Evolutionary conservation across 2,113 vertebrate genomes (phyloP).

Genomic region (Ahaetulla prasina): DNA sequence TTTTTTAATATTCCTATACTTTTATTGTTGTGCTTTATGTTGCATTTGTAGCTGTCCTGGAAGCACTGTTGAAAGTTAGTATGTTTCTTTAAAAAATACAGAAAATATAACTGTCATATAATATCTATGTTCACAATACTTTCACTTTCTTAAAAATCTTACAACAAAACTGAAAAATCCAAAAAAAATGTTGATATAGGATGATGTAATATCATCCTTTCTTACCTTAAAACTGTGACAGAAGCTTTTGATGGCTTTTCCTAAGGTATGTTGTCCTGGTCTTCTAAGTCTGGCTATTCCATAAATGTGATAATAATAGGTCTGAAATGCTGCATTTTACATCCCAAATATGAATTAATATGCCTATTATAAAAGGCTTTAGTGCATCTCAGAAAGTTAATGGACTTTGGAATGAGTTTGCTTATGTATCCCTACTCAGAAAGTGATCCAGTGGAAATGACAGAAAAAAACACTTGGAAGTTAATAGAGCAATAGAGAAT

Average conservation of each 20-base stretch:
- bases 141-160: background rate
- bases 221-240: background rate
- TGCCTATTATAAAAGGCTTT: slow-evolving; percentile 22
- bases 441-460: slow-evolving; percentile 3
- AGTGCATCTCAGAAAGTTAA: background rate
- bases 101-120: background rate
- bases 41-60: background rate
- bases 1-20: background rate
- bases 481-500: slow-evolving; percentile 8
- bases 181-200: background rate
- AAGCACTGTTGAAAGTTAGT: background rate
- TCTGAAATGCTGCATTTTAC: background rate
- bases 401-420: slow-evolving; percentile 26
- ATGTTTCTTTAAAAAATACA: background rate
- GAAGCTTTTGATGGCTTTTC: background rate
- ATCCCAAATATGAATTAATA: slow-evolving; percentile 15
- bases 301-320: slow-evolving; percentile 3
- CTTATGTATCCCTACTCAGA: slow-evolving; percentile 1
- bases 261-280: background rate
- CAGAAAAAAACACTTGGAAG: slow-evolving; percentile 5
- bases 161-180: background rate
- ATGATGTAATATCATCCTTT: background rate
- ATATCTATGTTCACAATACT: background rate
- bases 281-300: background rate
- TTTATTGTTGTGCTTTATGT: background rate